A percentile compares a stretch with the other conserved stretches of the same genome.
These are phyloP conservation scores for Falco columbarius DNA, from an alignment of 2,797 vertebrate species.

Conservation along the genomic window DNA sequence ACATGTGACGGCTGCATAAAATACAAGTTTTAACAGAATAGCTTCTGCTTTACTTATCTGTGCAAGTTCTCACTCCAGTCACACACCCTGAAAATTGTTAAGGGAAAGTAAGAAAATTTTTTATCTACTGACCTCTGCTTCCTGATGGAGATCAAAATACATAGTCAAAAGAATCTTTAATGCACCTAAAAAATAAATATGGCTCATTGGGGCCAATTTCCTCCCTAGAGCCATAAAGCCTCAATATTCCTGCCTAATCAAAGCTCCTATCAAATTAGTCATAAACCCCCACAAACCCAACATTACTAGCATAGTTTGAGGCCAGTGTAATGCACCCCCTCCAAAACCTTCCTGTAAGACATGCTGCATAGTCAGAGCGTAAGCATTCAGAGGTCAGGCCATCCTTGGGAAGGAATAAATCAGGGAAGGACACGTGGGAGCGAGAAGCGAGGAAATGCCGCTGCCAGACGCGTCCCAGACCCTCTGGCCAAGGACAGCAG, in stretches of 20 bases:
- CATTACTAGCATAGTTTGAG: background rate
- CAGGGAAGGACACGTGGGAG: background rate
- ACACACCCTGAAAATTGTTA: accelerated
- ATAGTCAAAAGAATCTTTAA: background rate
- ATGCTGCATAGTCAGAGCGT: background rate
- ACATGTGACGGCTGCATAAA: accelerated
- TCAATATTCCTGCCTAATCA: background rate
- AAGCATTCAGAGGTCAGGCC: background rate
- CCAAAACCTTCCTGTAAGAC: background rate
- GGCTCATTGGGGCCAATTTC: background rate
- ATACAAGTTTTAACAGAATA: background rate
- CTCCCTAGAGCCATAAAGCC: background rate
- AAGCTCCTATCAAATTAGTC: background rate
- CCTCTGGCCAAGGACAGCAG: background rate
- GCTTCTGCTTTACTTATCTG: background rate
- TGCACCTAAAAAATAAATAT: background rate
- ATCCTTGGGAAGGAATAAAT: background rate
- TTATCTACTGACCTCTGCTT: background rate
- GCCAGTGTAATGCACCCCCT: background rate
- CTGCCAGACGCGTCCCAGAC: background rate
- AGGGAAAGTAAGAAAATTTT: background rate
- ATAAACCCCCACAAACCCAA: background rate
- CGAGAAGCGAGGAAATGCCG: background rate
- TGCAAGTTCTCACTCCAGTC: background rate
- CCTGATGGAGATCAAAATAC: background rate